Evolutionary conservation across 2,888 invertebrate genomes (phyloP).

Genomic region (Choristoneura rosaceana): DNA sequence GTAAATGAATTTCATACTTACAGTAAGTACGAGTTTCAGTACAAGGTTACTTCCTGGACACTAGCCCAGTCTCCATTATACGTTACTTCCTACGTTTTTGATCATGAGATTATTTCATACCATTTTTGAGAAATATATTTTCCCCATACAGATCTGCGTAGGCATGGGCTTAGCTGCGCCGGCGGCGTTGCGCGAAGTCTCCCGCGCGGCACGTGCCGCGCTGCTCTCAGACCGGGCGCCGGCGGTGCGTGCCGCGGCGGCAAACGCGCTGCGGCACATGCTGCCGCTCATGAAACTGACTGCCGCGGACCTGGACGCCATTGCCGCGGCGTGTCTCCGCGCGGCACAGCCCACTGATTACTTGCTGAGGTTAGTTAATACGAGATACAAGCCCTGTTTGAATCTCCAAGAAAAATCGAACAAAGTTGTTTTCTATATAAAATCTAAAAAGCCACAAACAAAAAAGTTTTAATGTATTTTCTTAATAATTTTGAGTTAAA

Average conservation of each 20-base stretch:
- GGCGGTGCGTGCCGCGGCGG: constrained; percentile 97
- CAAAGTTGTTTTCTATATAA: too few relatives aligned
- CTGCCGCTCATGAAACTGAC: constrained; percentile 94
- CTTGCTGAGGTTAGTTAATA: constrained; percentile 59
- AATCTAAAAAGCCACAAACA: too few relatives aligned
- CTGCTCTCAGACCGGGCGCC: constrained; percentile 96
- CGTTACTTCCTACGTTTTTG: too few relatives aligned
- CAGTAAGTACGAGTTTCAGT: too few relatives aligned
- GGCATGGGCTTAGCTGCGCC: constrained; percentile 98
- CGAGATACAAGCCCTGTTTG: not conserved
- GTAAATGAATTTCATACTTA: too few relatives aligned
- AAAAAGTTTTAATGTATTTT: too few relatives aligned
- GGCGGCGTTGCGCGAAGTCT: constrained; percentile 92
- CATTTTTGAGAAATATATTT: not conserved
- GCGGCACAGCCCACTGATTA: constrained; percentile 85
- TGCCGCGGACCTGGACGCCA: constrained; percentile 95
- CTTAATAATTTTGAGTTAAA: too few relatives aligned
- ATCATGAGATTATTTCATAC: too few relatives aligned
- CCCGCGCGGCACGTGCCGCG: constrained; percentile 92
- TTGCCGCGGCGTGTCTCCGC: constrained; percentile 95
- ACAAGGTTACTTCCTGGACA: too few relatives aligned
- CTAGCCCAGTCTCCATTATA: too few relatives aligned
- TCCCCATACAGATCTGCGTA: constrained; percentile 87
- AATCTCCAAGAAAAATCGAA: too few relatives aligned
- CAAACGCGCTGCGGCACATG: constrained; percentile 95